Percentiles rank a stretch among this genome's conserved stretches.
phyloP scores from a whole-genome alignment of 2,113 vertebrate genomes.

The Puffinus mauretanicus region DNA sequence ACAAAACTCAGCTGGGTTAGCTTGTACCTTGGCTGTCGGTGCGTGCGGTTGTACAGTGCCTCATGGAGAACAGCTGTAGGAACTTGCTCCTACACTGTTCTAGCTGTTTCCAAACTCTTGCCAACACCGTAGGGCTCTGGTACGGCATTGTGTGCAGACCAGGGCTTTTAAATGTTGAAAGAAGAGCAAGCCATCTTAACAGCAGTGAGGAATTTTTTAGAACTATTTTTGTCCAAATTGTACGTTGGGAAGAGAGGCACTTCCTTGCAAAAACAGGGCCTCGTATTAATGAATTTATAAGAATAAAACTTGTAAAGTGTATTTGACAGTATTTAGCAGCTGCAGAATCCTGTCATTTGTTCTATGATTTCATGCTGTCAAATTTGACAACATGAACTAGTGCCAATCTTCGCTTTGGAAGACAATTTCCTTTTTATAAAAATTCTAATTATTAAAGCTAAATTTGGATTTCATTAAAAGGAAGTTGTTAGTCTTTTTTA shows the following conservation, averaged over 20 bases:
- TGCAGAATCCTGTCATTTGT: conserved; percentile 32
- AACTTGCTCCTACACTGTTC: neutral
- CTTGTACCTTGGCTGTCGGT: neutral
- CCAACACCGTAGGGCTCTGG: neutral
- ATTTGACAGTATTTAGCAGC: conserved; percentile 62
- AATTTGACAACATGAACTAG: conserved; percentile 45
- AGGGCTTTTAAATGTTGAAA: neutral
- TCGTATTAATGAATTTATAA: conserved; percentile 25
- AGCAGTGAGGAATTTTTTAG: neutral
- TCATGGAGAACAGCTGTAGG: neutral
- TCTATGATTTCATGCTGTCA: conserved; percentile 56
- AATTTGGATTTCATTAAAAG: conserved; percentile 50
- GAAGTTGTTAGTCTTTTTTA: conserved; percentile 34
- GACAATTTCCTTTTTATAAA: conserved; percentile 58
- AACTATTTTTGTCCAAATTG: neutral
- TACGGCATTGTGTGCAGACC: neutral
- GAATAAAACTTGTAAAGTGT: conserved; percentile 21
- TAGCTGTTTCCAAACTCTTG: neutral
- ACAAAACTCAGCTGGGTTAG: neutral
- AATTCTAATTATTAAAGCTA: conserved; percentile 56
- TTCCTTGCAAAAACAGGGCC: neutral
- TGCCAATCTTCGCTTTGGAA: conserved; percentile 30
- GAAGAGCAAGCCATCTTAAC: neutral
- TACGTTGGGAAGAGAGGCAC: neutral
- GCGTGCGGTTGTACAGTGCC: fast-evolving